These are phyloP conservation scores for Agonopterix heracliana DNA, from an alignment of 2,888 invertebrate species.

Conservation along the genomic window DNA sequence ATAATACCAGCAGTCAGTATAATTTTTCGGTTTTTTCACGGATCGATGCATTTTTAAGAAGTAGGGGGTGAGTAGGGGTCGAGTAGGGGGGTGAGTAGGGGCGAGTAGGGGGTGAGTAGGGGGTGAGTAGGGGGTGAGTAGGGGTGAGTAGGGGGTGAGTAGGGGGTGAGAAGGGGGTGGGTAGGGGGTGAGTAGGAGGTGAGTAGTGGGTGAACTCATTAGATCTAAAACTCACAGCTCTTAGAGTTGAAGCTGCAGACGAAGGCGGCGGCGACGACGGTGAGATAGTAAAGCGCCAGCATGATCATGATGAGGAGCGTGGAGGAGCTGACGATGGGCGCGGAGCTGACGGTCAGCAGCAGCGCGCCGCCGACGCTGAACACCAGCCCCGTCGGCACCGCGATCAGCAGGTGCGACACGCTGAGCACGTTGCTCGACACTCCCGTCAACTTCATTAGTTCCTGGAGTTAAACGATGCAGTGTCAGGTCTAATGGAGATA, in stretches of 20 bases:
- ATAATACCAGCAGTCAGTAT: no score
- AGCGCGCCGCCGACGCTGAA: constrained; percentile 55
- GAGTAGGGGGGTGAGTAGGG: no score
- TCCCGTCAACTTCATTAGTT: constrained; percentile 87
- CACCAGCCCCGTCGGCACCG: constrained; percentile 72
- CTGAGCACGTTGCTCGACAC: constrained; percentile 79
- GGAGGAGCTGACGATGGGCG: constrained; percentile 70
- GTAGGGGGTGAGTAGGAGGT: no score
- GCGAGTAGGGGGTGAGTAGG: no score
- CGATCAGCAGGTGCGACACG: constrained; percentile 81
- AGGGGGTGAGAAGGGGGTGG: no score
- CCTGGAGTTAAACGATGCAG: constrained; percentile 54
- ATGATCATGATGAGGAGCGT: constrained; percentile 74
- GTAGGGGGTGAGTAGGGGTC: no score
- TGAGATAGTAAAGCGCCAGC: constrained; percentile 74
- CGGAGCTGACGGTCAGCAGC: constrained; percentile 42
- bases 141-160: no score
- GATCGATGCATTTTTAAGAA: no score
- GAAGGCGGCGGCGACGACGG: constrained; percentile 73
- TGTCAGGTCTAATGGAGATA: no score
- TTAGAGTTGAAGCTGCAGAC: constrained; percentile 74
- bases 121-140: no score
- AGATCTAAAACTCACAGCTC: constrained; percentile 63
- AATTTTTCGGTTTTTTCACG: no score
- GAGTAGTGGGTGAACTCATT: no score